Conservation (phyloP, 2,888 invertebrate species). For the Slavum lentiscoides region DNA sequence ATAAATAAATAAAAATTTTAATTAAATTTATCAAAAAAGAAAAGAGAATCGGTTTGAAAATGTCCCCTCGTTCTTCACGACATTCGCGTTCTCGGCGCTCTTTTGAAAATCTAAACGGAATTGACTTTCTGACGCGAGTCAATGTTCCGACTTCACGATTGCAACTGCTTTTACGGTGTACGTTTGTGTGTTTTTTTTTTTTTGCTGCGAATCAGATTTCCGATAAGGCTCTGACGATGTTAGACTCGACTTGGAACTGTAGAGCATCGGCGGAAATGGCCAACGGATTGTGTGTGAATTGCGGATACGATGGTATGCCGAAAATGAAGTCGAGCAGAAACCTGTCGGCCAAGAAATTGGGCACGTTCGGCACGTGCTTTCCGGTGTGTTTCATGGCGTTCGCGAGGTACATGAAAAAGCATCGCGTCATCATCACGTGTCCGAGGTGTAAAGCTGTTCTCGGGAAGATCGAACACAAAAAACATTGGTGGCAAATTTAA, state of each 20-base stretch:
- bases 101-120: too few species aligned
- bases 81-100: too few species aligned
- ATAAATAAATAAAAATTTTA: too few species aligned
- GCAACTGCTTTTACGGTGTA: too few species aligned
- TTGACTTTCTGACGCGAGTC: too few species aligned
- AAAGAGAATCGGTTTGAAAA: too few species aligned
- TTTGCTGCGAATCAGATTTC: background rate
- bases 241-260: background rate
- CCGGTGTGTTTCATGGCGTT: slow-evolving; percentile 1
- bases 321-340: slow-evolving; percentile 17
- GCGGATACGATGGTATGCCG: slow-evolving; percentile 7
- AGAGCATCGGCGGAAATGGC: background rate
- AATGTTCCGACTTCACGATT: too few species aligned
- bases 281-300: background rate
- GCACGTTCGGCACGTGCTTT: slow-evolving; percentile 13
- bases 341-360: slow-evolving; percentile 7
- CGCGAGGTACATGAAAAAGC: background rate
- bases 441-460: background rate
- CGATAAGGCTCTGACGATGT: background rate
- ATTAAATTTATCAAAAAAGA: too few species aligned
- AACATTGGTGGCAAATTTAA: background rate
- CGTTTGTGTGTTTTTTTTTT: too few species aligned
- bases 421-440: background rate
- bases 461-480: background rate
- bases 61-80: too few species aligned